phyloP scores from a whole-genome alignment of 1,140 invertebrate species.

The Drosophila obscura region DNA sequence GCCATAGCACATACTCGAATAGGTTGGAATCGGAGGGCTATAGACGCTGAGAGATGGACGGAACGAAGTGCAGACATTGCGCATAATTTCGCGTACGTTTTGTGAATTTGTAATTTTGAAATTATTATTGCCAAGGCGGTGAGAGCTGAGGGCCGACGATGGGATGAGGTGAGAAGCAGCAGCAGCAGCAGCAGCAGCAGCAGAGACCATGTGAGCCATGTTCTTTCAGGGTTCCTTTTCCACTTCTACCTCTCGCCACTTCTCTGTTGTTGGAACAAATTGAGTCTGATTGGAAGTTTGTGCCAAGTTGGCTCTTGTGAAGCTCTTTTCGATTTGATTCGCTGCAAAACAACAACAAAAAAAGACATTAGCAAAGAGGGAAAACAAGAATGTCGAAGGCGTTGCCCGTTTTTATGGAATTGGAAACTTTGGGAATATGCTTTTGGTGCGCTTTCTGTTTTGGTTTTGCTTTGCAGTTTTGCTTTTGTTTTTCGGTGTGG shows the following conservation, averaged over 20 bases:
- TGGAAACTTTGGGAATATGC: conserved; percentile 32
- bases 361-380: conserved; percentile 55
- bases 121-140: conserved; percentile 68
- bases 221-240: conserved; percentile 20
- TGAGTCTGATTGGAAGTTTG: conserved; percentile 75
- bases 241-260: background rate
- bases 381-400: conserved; percentile 48
- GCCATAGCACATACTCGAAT: conserved; percentile 6
- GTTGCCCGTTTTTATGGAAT: conserved; percentile 43
- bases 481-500: background rate
- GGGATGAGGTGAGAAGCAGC: conserved; percentile 47
- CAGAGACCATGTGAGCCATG: conserved; percentile 47
- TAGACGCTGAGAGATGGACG: conserved; percentile 16
- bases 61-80: conserved; percentile 69
- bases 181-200: conserved; percentile 13
- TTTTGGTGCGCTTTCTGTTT: no score
- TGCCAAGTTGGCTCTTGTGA: conserved; percentile 35
- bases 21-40: conserved; percentile 3
- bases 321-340: conserved; percentile 69
- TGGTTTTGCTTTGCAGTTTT: no score
- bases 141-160: conserved; percentile 10
- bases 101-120: conserved; percentile 81
- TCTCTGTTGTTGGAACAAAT: conserved; percentile 52
- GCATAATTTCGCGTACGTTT: conserved; percentile 81
- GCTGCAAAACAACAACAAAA: conserved; percentile 35